Evolutionary conservation across 2,888 invertebrate species (phyloP), one percentile per base, ranked within the genome.

Genomic region (Pristionchus mayeri): DNA sequence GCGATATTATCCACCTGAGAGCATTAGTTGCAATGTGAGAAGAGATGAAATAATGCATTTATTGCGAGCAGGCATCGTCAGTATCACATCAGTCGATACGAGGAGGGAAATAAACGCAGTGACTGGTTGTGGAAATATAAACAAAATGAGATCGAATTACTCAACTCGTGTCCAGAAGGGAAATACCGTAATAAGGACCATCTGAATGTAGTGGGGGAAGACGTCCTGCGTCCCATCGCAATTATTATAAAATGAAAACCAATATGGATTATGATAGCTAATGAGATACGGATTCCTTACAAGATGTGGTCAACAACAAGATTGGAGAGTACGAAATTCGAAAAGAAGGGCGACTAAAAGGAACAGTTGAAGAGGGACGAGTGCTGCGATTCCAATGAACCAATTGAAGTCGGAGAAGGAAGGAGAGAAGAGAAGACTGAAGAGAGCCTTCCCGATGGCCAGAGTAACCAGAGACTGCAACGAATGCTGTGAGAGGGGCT

Each of bases 361-460:
- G 52, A 81, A 60, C 24, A 60, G 24, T 40, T 60, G 57, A 60
- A 81, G 57, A 60, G 81, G 81, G 18, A 71, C 7, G 16, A 83
- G 52, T 13, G 83, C 37, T 18, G 44, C 44, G 24, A 83, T 52
- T 30, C 67, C 63, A 37, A 83, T 83, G 34, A 83, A 37, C 83
- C 83, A 83, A 71, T 83, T 83, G 83, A 83, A 83, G 37, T 83
- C 83, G 9, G 48, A 50, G 50, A 71, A 83, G 34, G 67, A n/a
- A 27, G 83, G 83, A 52, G 27, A n/a, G 16, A 83, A 34, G 13
- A 83, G 21, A 21, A 83, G 71, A 13, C 9, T 11, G 50, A 83
- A 50, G n/a, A 83, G 48, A 71, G 30, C 16, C 13, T 37, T 24
- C 18, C 67, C 63, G 18, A 83, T 34, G 21, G 71, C 50, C 7